Evolutionary conservation across 1,140 invertebrate species (phyloP), one percentile per base, ranked within the genome.

Genomic region (Acromyrmex echinatior): DNA sequence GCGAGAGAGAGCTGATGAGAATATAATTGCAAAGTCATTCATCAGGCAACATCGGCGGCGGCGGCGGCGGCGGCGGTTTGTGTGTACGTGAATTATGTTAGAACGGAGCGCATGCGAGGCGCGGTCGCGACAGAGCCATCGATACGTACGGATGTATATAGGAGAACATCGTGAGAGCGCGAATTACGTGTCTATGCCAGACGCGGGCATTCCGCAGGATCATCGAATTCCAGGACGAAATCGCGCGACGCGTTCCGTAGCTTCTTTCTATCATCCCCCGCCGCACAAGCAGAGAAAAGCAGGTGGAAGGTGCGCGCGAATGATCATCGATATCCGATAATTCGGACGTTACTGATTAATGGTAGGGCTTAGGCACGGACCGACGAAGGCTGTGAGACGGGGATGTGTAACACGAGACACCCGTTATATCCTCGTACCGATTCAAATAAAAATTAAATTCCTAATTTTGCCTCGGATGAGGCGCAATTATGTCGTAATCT

Each of bases 11-110:
- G 58, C 56, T 86, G 87, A 92, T 91, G 92, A 90, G 87, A 91
- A 88, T 87, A 88, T 91, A 92, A 92, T 91, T 92, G 92, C 92
- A 86, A 68, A 92, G 92, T 93, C 92, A 93, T 93, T 92, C 92
- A 92, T 92, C 91, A 92, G 90, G 85, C 81, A 88, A 92, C 88
- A 89, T 35, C 63, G 63, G 49, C 62, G 62, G 45, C n/a, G 45
- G 62, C n/a, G 25, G 62, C n/a, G 25, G 45, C 39, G 76, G 53
- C 53, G 28, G 60, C 74, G 31, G 65, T 35, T 16, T 62, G 53
- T 76, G 60, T 87, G 58, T 63, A 65, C 88, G 87, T 84, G 87
- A 87, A 91, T 91, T 78, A 87, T 62, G 90, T 79, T 88, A 86
- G 89, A 90, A 90, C 76, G 80, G 84, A 82, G 89, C 88, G 86